Evolutionary conservation across 2,113 vertebrate genomes (phyloP), one percentile per base, ranked within the genome.

Genomic region (Paratilapia polleni): DNA sequence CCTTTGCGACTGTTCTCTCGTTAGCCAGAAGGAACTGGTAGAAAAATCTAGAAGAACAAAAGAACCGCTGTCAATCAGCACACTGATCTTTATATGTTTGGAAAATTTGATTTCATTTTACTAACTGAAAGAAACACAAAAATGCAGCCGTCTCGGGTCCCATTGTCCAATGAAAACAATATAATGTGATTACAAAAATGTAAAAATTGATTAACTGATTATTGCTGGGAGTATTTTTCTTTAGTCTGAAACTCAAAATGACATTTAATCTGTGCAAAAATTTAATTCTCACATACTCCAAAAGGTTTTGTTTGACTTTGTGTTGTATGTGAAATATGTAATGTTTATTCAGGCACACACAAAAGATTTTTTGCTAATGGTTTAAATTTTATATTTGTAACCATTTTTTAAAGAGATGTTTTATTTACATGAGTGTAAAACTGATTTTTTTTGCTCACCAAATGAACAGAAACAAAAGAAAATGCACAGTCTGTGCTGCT

Each of bases 11-110:
- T 0, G 96, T 90, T 36, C 97, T 95, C 89, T 98, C 97, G 0
- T 98, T 98, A 31, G 97, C 97, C 93, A 99, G 83, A 12, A 99
- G 95, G 87, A 98, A 99, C 95, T 98, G 97, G 83, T 97, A 99
- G 92, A 99, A 99, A 60, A 99, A 98, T 60, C 97, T 98, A 24
- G 28, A 79, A 2, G 7, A 62, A 43, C 12, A 10, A 3, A 58
- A 52, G 31, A 5, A 9, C 17, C 13, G 14, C 22, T 4, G 24
- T 13, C 12, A 19, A 17, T 47, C 24, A 11, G 19, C 14, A 5
- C 4, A 4, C 8, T 8, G 3, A 3, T 36, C 17, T 47, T 49
- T 8, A 36, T 7, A 7, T 8, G 36, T 36, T 36, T 36, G 8
- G 8, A 6, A 36, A 36, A 36, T 8, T 36, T 36, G 2, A 36